phyloP scores from a whole-genome alignment of 2,797 vertebrate genomes.

The Xenops minutus region DNA sequence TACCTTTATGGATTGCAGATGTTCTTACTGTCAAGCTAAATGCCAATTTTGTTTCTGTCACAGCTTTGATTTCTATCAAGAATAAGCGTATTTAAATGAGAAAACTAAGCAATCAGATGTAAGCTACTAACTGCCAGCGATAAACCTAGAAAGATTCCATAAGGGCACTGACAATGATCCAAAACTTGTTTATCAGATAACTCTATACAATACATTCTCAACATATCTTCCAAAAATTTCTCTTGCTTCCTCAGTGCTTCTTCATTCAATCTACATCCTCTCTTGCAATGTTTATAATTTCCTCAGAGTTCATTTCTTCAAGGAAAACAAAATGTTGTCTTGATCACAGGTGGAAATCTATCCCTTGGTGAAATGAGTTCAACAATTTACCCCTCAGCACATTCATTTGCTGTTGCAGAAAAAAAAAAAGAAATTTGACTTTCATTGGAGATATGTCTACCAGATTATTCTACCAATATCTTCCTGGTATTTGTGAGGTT shows the following conservation, averaged over 20 bases:
- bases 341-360: rapidly evolving
- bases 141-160: not conserved
- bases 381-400: not conserved
- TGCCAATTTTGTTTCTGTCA: not conserved
- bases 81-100: not conserved
- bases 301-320: not conserved
- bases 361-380: not conserved
- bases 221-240: not conserved
- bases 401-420: not conserved
- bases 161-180: not conserved
- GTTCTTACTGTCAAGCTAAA: not conserved
- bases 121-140: not conserved
- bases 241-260: not conserved
- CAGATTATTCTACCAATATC: not conserved
- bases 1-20: not conserved
- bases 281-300: not conserved
- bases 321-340: not conserved
- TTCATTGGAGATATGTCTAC: not conserved
- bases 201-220: not conserved
- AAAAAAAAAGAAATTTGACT: not conserved
- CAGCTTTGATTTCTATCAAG: not conserved
- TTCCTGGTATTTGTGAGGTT: not conserved
- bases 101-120: not conserved
- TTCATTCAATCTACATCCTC: not conserved
- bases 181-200: not conserved